Evolutionary conservation across 2,113 vertebrate genomes (phyloP).

Genomic region (Sardina pilchardus): DNA sequence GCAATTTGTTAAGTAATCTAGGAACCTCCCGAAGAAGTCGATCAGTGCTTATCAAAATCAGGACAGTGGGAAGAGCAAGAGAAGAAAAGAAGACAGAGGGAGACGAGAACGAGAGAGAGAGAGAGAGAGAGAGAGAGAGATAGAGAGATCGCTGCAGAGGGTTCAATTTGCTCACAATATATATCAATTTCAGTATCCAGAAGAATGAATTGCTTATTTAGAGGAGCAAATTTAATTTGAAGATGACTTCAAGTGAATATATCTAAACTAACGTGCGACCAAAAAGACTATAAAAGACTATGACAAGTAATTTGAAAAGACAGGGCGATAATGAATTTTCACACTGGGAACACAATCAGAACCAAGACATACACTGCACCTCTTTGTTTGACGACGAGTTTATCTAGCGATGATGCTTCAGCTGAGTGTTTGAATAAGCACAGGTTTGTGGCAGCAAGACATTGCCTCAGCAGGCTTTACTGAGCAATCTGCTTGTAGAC

Average conservation of each 20-base stretch:
- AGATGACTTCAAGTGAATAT: neutral
- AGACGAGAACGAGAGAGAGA: neutral
- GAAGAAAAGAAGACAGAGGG: neutral
- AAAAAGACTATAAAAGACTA: neutral
- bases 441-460: neutral
- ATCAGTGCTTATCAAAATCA: constrained; percentile 22
- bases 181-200: neutral
- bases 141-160: neutral
- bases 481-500: neutral
- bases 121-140: neutral
- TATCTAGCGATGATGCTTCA: neutral
- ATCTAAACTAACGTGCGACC: neutral
- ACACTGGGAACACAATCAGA: neutral
- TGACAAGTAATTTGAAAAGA: neutral
- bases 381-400: neutral
- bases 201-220: neutral
- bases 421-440: neutral
- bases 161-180: neutral
- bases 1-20: constrained; percentile 45
- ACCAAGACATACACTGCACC: neutral
- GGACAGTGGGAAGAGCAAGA: neutral
- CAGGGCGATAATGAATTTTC: neutral
- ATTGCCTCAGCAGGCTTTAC: neutral
- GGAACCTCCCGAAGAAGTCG: constrained; percentile 3
- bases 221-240: neutral